These are phyloP conservation scores for Thecocarcelia acutangulata DNA, from an alignment of 2,888 invertebrate species.

Conservation along the genomic window DNA sequence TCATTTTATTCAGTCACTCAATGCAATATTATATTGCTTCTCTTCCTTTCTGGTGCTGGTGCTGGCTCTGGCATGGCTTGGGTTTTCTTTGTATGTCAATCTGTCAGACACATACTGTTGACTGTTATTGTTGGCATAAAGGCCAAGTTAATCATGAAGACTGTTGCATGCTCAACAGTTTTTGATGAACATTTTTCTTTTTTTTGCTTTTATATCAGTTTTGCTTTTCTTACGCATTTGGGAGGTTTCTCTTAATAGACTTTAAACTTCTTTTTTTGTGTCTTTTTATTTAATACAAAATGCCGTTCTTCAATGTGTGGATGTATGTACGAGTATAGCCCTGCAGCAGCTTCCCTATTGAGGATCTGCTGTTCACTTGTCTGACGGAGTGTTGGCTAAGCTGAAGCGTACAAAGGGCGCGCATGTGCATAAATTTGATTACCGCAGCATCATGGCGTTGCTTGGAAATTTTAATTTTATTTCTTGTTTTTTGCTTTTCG, in stretches of 20 bases:
- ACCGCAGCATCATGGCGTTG: constrained; percentile 37
- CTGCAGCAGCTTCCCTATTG: constrained; percentile 70
- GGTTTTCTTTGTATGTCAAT: constrained; percentile 53
- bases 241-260: constrained; percentile 46
- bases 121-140: constrained; percentile 56
- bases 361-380: constrained; percentile 65
- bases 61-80: constrained; percentile 11
- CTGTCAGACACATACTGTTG: constrained; percentile 67
- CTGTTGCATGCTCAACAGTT: constrained; percentile 65
- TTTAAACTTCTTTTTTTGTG: neutral
- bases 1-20: constrained; percentile 71
- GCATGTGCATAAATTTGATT: constrained; percentile 69
- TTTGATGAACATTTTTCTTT: constrained; percentile 51
- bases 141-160: constrained; percentile 67
- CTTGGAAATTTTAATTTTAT: constrained; percentile 9
- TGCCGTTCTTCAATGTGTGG: constrained; percentile 68
- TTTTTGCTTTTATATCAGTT: neutral
- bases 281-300: constrained; percentile 56
- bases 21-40: constrained; percentile 49
- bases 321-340: too few species aligned
- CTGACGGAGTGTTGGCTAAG: constrained; percentile 42
- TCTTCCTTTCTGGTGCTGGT: neutral
- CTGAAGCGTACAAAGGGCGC: constrained; percentile 47
- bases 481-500: constrained; percentile 2
- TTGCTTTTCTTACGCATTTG: constrained; percentile 58